Evolutionary conservation across 1,140 invertebrate species (phyloP).

Genomic region (Nomia melanderi): DNA sequence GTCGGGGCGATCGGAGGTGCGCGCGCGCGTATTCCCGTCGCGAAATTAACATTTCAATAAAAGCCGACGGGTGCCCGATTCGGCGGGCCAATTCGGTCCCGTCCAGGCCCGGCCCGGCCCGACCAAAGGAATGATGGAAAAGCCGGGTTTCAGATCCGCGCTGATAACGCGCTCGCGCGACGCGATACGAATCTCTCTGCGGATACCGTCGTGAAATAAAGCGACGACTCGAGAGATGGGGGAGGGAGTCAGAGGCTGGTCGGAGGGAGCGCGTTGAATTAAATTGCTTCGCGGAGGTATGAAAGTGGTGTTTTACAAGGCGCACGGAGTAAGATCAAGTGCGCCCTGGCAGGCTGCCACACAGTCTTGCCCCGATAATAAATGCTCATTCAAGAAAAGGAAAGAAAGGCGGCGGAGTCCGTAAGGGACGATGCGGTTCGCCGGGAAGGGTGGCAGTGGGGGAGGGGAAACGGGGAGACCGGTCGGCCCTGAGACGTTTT

Average conservation of each 20-base stretch:
- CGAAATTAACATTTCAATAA: slow-evolving; percentile 44
- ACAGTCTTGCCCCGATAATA: slow-evolving; percentile 65
- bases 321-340: slow-evolving; percentile 70
- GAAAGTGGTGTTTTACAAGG: slow-evolving; percentile 67
- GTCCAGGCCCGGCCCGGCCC: no score
- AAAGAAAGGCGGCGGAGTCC: slow-evolving; percentile 15
- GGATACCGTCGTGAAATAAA: not conserved
- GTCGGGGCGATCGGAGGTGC: no score
- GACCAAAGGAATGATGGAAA: slow-evolving; percentile 27
- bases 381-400: slow-evolving; percentile 71
- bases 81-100: not conserved
- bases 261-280: slow-evolving; percentile 60
- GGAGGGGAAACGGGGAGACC: slow-evolving; percentile 31
- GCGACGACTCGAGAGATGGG: slow-evolving; percentile 15
- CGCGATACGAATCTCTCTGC: slow-evolving; percentile 18
- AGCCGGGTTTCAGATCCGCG: slow-evolving; percentile 8
- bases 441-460: slow-evolving; percentile 32
- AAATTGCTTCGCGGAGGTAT: slow-evolving; percentile 71
- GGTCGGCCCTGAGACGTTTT: slow-evolving; percentile 73
- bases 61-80: not conserved
- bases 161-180: slow-evolving; percentile 14
- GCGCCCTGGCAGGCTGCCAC: slow-evolving; percentile 66
- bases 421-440: slow-evolving; percentile 18
- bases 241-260: slow-evolving; percentile 31
- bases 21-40: not conserved